Base-by-base conservation (phyloP, 2,888 invertebrate species). In the Cosmia trapezina region DNA sequence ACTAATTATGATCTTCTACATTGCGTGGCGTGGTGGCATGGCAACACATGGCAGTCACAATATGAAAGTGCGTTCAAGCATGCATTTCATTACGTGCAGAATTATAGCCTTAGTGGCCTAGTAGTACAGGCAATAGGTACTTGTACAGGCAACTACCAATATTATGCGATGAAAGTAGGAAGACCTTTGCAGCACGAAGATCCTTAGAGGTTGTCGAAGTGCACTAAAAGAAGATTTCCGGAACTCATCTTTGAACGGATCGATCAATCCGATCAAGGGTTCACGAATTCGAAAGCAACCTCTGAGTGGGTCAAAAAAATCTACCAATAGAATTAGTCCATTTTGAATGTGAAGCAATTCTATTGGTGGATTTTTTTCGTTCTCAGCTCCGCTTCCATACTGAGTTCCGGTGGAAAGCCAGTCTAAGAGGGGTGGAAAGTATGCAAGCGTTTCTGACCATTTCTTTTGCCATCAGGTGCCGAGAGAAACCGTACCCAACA, bases 401-500 rank as follows among this genome's bases (percentile, higher is more conserved):
- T 14, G 6, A 14, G 2, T 63, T 63, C 9, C 59, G 4, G 8
- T 28, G 19, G 22, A 33, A 41, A 70, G 6, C 3, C 12, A 19
- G n/a, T 3, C 3, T 0, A 6, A 17, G 2, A 11, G 5, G 3
- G 8, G 17, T 43, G n/a, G 9, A 37, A n/a, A 41, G 12, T 45
- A 53, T 53, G 2, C 33, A 45, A 53, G 12, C 4, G 4, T 60
- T 22, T 4, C 47, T 59, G 33, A 63, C 4, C 14, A 41, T 41
- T 66, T 7, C 12, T 37, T 70, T 84, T 78, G 62, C 57, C 72
- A 74, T 88, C 82, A 98, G 98, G 79, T 99, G 99, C 93, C 98
- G 98, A 93, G 97, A 96, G 87, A 99, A 98, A 92, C 96, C 94
- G 72, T 98, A 98, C 93, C 97, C 98, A 56, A 96, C 97, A 62